A percentile compares a stretch with the other conserved stretches of the same genome.
phyloP scores from a whole-genome alignment of 2,113 vertebrate genomes.

The Rhabdomys dilectus region DNA sequence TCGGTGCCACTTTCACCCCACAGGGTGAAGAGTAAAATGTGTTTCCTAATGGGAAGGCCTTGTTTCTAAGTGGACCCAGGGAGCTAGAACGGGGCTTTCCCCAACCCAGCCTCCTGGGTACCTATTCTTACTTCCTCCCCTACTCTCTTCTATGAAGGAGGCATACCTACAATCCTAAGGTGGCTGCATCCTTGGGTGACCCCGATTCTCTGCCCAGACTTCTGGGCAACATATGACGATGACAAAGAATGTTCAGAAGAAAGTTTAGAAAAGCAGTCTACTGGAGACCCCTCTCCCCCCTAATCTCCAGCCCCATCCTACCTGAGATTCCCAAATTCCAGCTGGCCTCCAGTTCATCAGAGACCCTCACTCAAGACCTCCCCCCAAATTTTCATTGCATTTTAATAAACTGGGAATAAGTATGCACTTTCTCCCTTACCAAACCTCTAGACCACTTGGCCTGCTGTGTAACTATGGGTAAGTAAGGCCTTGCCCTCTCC shows the following conservation, averaged over 20 bases:
- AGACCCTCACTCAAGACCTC: neutral
- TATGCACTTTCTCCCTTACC: neutral
- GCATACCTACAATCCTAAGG: neutral
- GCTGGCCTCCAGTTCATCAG: slow-evolving; percentile 7
- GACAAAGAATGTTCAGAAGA: neutral
- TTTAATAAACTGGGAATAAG: slow-evolving; percentile 41
- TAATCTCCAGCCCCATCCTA: neutral
- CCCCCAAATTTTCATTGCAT: slow-evolving; percentile 12
- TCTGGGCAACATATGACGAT: neutral
- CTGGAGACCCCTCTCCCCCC: neutral
- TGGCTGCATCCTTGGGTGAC: neutral
- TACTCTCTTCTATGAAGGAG: neutral
- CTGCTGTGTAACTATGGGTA: neutral
- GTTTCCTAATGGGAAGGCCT: neutral
- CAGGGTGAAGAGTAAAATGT: neutral
- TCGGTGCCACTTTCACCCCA: neutral
- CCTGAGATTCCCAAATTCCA: neutral
- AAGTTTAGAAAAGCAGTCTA: neutral
- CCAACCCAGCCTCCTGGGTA: neutral
- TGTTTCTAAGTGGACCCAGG: neutral
- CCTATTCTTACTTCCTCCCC: neutral
- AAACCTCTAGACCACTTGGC: neutral
- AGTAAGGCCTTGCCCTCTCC: slow-evolving; percentile 28
- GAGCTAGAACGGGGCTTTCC: neutral
- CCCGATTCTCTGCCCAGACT: neutral